phyloP scores from a whole-genome alignment of 2,888 invertebrate genomes.

The Drymonia ruficornis region DNA sequence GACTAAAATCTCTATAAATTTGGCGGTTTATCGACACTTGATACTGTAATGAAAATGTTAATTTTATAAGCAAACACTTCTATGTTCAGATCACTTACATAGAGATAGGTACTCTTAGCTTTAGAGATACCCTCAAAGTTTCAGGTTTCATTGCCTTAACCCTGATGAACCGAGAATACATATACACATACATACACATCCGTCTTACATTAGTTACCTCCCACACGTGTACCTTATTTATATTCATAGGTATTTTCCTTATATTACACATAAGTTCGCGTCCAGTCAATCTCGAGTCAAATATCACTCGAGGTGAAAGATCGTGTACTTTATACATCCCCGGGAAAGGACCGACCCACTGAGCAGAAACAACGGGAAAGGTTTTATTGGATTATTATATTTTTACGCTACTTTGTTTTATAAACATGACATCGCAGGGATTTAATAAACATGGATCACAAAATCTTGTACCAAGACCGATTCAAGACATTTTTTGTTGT shows the following conservation, averaged over 20 bases:
- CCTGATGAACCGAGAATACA: background rate
- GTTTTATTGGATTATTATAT: constrained; percentile 34
- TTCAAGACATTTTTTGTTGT: background rate
- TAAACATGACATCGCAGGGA: constrained; percentile 11
- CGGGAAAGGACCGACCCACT: constrained; percentile 26
- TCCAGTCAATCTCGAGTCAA: constrained; percentile 35
- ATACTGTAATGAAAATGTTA: no score
- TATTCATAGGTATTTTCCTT: constrained; percentile 33
- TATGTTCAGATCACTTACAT: no score
- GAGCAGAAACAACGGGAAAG: constrained; percentile 34
- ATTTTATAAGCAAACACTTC: no score
- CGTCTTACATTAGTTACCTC: background rate
- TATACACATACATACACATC: background rate
- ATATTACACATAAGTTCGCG: constrained; percentile 26
- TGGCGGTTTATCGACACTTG: no score
- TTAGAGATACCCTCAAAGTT: no score
- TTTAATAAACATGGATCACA: background rate
- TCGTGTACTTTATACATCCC: constrained; percentile 21
- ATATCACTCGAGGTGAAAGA: constrained; percentile 35
- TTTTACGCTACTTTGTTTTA: constrained; percentile 27
- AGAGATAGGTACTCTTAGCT: no score
- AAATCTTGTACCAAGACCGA: background rate
- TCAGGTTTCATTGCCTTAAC: no score
- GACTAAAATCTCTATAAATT: no score
- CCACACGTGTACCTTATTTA: constrained; percentile 21